Evolutionary conservation across 2,888 invertebrate species (phyloP), one percentile per base, ranked within the genome.

Genomic region (Amphipoea lucens): DNA sequence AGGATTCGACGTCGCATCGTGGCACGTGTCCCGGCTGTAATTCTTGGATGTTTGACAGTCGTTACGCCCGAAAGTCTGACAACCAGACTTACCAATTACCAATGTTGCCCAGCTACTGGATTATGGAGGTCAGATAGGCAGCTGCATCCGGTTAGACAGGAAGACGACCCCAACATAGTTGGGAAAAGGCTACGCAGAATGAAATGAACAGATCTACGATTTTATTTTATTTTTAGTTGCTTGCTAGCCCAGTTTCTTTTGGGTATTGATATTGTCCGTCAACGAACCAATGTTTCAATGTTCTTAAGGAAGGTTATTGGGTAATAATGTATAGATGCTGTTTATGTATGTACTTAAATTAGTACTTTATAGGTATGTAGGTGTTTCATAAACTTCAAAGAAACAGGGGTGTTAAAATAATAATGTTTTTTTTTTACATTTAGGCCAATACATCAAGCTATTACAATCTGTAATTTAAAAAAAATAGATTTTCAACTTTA

Each of bases 181-280:
- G 48, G 48, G 48, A 48, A 48, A 48, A 48, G 14, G 48, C 14
- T 48, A 48, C 14, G 48, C 1, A 42, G 29, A 74, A 78, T 62
- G 17, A 14, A 48, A 48, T 48, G 4, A 48, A 48, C 0, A 48
- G 40, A 63, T 40, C 9, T 9, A 54, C 11, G 42, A 45, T 45
- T 45, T 45, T 45, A 73, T 60, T 62, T 68, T 79, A 75, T 65
- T 60, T 68, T 74, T 72, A 40, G 68, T 68, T 40, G 48, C 36
- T 68, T 40, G 48, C 36, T 14, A 60, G 17, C 74, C 42, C 36
- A 54, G 23, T 76, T 86, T 66, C 36, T 45, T 62, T 9, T 23
- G 14, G 0, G 36, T 48, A 57, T 48, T 82, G 82, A 57, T 62
- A 76, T 36, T 73, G 63, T 83, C 86, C 14, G 51, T 86, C 82